Percentiles rank a stretch among this genome's conserved stretches.
Conservation (phyloP, 2,797 vertebrate genomes). For the Corythornis leucogaster region DNA sequence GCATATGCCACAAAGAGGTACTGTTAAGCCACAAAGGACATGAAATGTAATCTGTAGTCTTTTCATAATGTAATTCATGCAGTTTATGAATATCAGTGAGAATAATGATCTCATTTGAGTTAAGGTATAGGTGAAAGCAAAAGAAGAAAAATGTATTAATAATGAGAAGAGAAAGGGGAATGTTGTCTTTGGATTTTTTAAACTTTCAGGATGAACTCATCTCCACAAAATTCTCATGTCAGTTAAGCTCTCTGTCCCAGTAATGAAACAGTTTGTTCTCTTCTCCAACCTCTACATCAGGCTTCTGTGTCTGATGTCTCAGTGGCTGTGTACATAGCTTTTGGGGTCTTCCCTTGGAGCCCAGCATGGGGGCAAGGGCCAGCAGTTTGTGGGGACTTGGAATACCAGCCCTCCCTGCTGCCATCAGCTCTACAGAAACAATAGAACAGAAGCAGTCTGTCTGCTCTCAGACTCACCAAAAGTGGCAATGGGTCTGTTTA, state of each 20-base stretch:
- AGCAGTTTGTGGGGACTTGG: not conserved
- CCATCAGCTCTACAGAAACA: not conserved
- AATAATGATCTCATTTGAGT: not conserved
- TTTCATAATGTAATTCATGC: not conserved
- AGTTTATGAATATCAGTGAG: not conserved
- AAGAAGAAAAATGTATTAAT: not conserved
- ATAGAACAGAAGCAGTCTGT: not conserved
- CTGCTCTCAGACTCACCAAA: too few relatives aligned
- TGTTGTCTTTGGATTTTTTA: not conserved
- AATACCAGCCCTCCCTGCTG: not conserved
- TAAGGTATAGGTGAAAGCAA: not conserved
- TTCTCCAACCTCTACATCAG: not conserved
- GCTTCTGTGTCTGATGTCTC: not conserved
- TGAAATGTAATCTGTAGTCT: not conserved
- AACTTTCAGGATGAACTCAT: not conserved
- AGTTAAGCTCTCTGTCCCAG: not conserved
- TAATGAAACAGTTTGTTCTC: not conserved
- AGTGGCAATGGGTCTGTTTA: not conserved
- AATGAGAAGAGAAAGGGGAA: not conserved
- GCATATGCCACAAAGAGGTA: not conserved
- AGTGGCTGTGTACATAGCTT: not conserved
- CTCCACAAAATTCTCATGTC: not conserved
- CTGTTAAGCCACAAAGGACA: not conserved
- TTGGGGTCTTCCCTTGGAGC: not conserved
- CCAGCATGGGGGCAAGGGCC: not conserved